Conservation (phyloP, 2,113 vertebrate species). For the Passerina amoena region DNA sequence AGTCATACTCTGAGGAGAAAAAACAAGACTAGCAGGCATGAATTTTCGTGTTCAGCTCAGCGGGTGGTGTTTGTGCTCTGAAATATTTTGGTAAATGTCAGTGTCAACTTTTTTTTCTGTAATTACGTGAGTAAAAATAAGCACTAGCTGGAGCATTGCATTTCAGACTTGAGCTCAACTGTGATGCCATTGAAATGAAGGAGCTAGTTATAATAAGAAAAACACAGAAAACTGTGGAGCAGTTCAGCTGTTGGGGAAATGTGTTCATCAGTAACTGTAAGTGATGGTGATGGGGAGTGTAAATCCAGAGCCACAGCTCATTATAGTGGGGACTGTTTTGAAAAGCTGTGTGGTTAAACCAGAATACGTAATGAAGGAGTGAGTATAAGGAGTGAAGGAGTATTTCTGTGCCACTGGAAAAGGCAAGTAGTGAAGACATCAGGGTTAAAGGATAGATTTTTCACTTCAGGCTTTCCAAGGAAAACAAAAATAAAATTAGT, state of each 20-base stretch:
- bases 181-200: conserved; percentile 6
- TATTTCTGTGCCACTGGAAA: background rate
- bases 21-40: background rate
- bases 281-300: background rate
- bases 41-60: conserved; percentile 14
- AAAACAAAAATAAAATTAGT: conserved; percentile 21
- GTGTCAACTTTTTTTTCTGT: conserved; percentile 4
- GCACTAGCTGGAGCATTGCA: conserved; percentile 10
- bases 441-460: background rate
- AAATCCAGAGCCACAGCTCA: background rate
- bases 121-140: conserved; percentile 54
- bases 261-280: background rate
- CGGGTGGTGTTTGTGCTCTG: background rate
- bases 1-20: background rate
- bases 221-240: background rate
- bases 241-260: background rate
- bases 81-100: conserved; percentile 59
- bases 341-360: conserved; percentile 18
- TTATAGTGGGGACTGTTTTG: background rate
- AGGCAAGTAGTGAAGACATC: background rate
- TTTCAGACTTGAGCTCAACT: conserved; percentile 11
- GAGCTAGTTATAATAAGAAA: background rate
- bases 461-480: conserved; percentile 2
- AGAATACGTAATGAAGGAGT: background rate
- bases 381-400: background rate